Percentiles rank a stretch among this genome's conserved stretches.
Evolutionary conservation across 2,113 vertebrate species (phyloP).

Genomic region (Macrotus californicus): DNA sequence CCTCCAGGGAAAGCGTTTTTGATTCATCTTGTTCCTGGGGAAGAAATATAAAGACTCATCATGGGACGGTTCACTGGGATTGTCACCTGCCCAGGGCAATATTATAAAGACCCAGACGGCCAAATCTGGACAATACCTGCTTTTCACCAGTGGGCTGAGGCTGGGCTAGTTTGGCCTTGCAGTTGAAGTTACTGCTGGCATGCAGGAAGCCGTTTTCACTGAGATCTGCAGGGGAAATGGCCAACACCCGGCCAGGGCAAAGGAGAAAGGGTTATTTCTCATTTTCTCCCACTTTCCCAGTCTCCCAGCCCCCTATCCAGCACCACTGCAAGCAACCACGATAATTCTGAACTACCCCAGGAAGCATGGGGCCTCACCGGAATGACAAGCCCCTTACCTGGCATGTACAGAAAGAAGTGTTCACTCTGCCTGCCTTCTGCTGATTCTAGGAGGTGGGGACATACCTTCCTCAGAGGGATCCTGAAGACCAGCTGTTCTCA

Average conservation of each 20-base stretch:
- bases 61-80: neutral
- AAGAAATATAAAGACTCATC: conserved; percentile 46
- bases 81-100: neutral
- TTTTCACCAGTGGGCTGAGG: neutral
- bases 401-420: neutral
- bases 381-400: neutral
- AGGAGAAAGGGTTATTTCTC: neutral
- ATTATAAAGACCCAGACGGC: neutral
- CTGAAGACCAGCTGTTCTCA: neutral
- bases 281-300: neutral
- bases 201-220: conserved; percentile 8
- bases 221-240: conserved; percentile 29
- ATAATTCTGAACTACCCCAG: neutral
- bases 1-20: conserved; percentile 77
- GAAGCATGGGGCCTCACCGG: neutral
- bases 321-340: neutral
- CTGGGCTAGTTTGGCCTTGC: neutral
- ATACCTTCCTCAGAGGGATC: conserved; percentile 53
- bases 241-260: neutral
- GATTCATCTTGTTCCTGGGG: conserved; percentile 74
- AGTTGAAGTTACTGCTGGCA: neutral
- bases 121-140: conserved; percentile 54
- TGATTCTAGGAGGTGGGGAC: neutral
- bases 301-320: neutral
- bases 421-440: neutral